phyloP scores from a whole-genome alignment of 2,797 vertebrate species.

The Atherinosoma microstoma region DNA sequence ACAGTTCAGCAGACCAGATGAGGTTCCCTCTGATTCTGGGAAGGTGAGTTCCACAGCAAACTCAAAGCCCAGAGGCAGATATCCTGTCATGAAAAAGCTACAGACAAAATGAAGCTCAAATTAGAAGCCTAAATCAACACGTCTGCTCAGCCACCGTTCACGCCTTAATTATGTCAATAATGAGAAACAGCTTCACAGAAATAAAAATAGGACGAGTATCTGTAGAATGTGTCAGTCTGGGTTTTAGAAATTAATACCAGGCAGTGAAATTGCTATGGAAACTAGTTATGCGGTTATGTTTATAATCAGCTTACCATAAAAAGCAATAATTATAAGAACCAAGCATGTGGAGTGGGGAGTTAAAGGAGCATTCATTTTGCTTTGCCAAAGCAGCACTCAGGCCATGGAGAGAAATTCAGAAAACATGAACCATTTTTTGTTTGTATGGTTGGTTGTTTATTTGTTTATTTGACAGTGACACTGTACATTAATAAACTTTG shows the following conservation, averaged over 20 bases:
- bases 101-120: conserved; percentile 18
- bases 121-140: neutral
- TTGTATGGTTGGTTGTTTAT: too few relatives aligned
- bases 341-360: conserved; percentile 23
- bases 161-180: neutral
- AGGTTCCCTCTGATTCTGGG: conserved; percentile 95
- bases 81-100: conserved; percentile 98
- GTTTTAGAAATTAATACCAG: conserved; percentile 26
- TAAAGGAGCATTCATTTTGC: conserved; percentile 5
- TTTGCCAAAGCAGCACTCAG: conserved; percentile 24
- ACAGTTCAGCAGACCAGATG: conserved; percentile 94
- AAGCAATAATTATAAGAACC: conserved; percentile 47
- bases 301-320: conserved; percentile 65
- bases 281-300: conserved; percentile 43
- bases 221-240: conserved; percentile 29
- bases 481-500: too few relatives aligned
- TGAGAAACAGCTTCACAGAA: conserved; percentile 1
- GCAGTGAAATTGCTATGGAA: conserved; percentile 61
- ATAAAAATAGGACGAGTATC: conserved; percentile 28
- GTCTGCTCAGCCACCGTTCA: neutral
- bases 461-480: too few relatives aligned
- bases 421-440: conserved; percentile 2
- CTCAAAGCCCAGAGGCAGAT: conserved; percentile 95
- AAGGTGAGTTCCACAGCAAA: conserved; percentile 96
- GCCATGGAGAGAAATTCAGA: conserved; percentile 1